phyloP scores from a whole-genome alignment of 2,888 invertebrate species.

The Habrosyne pyritoides region DNA sequence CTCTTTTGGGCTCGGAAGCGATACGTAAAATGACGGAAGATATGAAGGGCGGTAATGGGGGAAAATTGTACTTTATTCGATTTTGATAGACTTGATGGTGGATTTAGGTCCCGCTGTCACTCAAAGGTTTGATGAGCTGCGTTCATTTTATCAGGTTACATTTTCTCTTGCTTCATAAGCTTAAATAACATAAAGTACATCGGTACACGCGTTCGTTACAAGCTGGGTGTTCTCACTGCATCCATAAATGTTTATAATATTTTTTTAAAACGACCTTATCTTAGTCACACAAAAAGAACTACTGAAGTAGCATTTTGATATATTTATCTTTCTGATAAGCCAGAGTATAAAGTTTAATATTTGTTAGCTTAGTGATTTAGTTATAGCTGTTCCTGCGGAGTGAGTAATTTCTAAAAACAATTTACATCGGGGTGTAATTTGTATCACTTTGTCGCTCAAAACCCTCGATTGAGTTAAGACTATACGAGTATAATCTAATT shows the following conservation, averaged over 20 bases:
- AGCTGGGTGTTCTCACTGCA: constrained; percentile 52
- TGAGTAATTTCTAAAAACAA: neutral
- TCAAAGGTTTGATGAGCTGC: constrained; percentile 50
- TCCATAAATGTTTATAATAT: constrained; percentile 57
- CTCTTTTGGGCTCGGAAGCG: constrained; percentile 77
- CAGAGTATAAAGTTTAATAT: constrained; percentile 20
- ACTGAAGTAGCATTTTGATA: constrained; percentile 70
- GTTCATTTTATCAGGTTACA: constrained; percentile 35
- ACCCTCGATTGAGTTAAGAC: constrained; percentile 44
- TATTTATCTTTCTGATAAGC: constrained; percentile 66
- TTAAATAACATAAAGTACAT: constrained; percentile 6
- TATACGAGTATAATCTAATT: constrained; percentile 68
- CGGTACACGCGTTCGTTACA: constrained; percentile 17
- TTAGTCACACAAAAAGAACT: constrained; percentile 58
- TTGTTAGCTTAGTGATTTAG: neutral
- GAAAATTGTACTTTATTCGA: constrained; percentile 82
- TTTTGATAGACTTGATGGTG: constrained; percentile 80
- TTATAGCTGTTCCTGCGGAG: neutral
- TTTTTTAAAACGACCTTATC: constrained; percentile 61
- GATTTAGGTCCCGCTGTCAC: constrained; percentile 72
- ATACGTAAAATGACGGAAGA: constrained; percentile 82
- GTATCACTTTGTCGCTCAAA: constrained; percentile 50
- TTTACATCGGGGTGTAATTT: constrained; percentile 32
- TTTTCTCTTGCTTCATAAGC: neutral
- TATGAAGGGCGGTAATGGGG: constrained; percentile 80